These are phyloP conservation scores for Gavialis gangeticus DNA, from an alignment of 2,113 vertebrate genomes.

Conservation along the genomic window DNA sequence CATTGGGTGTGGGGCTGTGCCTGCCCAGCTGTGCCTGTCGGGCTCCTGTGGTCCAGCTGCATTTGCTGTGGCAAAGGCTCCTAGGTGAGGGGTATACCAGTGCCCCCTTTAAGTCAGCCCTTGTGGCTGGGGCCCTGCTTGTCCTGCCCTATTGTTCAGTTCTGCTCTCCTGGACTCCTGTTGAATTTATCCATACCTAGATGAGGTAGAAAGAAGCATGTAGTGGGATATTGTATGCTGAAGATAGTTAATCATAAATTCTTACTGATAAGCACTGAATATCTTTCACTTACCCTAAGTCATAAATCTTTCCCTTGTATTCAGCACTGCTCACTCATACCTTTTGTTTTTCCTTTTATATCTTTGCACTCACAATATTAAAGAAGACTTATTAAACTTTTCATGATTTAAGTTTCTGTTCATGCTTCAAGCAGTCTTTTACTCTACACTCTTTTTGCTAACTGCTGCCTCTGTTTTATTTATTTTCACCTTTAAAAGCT, in stretches of 20 bases:
- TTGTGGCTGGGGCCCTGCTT: no score
- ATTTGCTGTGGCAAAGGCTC: no score
- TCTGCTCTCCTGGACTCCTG: background rate
- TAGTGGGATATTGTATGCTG: background rate
- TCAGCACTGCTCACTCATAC: background rate
- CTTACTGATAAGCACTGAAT: background rate
- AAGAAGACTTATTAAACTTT: background rate
- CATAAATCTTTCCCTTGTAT: background rate
- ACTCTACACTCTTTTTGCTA: background rate
- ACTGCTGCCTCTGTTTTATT: background rate
- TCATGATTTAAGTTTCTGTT: background rate
- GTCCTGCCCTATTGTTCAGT: background rate
- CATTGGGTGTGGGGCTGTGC: no score
- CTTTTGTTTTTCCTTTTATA: background rate
- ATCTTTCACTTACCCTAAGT: background rate
- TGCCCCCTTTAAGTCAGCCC: no score
- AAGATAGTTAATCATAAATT: background rate
- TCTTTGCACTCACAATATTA: background rate
- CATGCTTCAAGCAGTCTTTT: background rate
- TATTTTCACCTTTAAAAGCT: background rate
- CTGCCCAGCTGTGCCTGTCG: no score
- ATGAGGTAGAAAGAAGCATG: background rate
- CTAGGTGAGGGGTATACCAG: no score
- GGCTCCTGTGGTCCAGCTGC: no score
- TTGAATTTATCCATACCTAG: background rate